phyloP scores from a whole-genome alignment of 30 jellyfish, hydroid and myxozoan genomes.

The Turritopsis rubra region DNA sequence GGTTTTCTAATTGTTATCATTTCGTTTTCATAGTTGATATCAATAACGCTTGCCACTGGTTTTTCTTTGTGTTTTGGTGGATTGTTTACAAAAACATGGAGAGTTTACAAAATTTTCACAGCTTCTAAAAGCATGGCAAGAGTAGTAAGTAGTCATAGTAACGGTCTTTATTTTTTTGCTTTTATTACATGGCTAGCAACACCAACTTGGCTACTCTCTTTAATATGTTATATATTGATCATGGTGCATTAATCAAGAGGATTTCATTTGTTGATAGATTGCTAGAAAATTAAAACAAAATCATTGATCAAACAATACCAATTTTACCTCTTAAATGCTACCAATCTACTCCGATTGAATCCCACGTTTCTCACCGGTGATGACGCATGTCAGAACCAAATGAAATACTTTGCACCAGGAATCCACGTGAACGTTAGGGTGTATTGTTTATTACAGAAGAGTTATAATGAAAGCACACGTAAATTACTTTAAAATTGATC shows the following conservation, averaged over 20 bases:
- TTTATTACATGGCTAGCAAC: neutral
- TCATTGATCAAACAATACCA: no score
- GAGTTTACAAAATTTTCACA: slow-evolving; percentile 73
- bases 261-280: no score
- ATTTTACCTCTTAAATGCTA: no score
- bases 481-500: slow-evolving; percentile 26
- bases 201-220: neutral
- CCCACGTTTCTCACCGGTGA: no score
- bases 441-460: no score
- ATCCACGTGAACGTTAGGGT: neutral
- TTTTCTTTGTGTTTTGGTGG: slow-evolving; percentile 75
- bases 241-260: no score
- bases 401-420: no score
- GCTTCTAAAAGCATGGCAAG: slow-evolving; percentile 73
- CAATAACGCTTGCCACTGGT: slow-evolving; percentile 52
- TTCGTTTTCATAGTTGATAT: slow-evolving; percentile 38
- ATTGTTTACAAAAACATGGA: slow-evolving; percentile 75
- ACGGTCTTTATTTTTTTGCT: slow-evolving; percentile 35
- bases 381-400: no score
- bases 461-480: no score
- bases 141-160: slow-evolving; percentile 49
- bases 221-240: no score
- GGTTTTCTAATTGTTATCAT: neutral
- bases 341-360: no score
- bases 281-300: no score